Evolutionary conservation across 1,140 invertebrate species (phyloP), one percentile per base, ranked within the genome.

Genomic region (Lasioglossum baleicum): DNA sequence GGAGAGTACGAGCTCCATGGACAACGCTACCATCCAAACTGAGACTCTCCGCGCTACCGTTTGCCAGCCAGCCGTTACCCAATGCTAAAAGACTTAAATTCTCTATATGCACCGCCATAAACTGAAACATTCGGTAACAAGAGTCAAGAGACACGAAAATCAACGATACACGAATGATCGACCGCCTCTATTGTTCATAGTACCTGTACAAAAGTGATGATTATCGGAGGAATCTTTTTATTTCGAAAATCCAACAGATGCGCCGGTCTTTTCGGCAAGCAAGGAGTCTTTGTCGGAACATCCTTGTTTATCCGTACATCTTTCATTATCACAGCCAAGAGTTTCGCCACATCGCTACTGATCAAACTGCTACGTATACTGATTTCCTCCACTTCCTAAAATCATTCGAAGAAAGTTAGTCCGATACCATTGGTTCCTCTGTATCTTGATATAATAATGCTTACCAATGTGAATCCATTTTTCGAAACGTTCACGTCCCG

Each of bases 361-460:
- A 98, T 95, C 89, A 98, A 96, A 93, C 97, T 98, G 90, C 97
- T 98, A 22, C 96, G 95, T 73, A 98, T 94, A 87, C 96, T 96
- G 73, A 98, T 95, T 91, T 97, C 96, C 87, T 98, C 97, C 80
- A 98, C 95, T 93, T 97, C 95, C 97, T 98, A 85, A 51, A 94
- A 93, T 53, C 11, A 48, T 48, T 48, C 11, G 10, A 48, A 10
- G 11, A 10, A 48, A 11, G 44, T 48, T 13, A 11, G 10, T 11
- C 44, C 13, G 13, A 35, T 35, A 35, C 35, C 13, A 2, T 48
- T 48, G 13, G 6, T 48, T 48, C 13, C 26, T 26, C 26, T 1
- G 1, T 26, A 26, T 1, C 26, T 26, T 26, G 1, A 26, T 26
- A 26, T 26, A 26, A 26, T 26, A 26, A n/a, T n/a, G n/a, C 95